Base-by-base conservation (phyloP, 2,888 invertebrate species). In the Cheilosia vulpina region DNA sequence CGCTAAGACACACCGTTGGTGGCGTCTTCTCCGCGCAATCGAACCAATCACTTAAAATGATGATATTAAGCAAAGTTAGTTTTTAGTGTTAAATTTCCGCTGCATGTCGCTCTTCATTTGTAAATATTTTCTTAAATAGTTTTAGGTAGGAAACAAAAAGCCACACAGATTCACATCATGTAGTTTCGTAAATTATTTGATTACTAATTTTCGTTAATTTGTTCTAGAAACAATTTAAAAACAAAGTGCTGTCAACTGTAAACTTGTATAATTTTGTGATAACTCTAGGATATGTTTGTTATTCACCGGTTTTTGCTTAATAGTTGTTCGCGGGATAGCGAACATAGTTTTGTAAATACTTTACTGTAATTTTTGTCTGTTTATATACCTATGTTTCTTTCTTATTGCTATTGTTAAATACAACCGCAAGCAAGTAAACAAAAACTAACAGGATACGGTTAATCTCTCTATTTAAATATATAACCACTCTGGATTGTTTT, bases 211-310 rank as follows among this genome's bases (percentile, higher is more conserved):
- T 60, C 38, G 45, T 65, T 55, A 66, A 72, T 72, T 79, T 50
- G 69, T 75, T 69, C 24, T 68, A 11, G 38, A 72, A 21, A 52
- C 50, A 68, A 52, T 13, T 15, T 17, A 58, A 34, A 5, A 55
- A 19, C 45, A 34, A 58, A 58, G 24, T 58, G 15, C 66, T 65
- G 38, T n/a, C 38, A 71, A 65, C 21, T 71, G 60, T 77, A 71
- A 71, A 73, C 43, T 50, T 78, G 57, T 79, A 79, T 79, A 73
- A 79, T 79, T 80, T 84, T 84, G 83, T 84, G 79, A 84, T 84
- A 84, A 79, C 60, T 41, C 63, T 76, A 71, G 63, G 69, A 75
- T 68, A 68, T 68, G 50, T 79, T 79, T 52, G 57, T 52, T 65
- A 57, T 57, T 43, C 41, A 66, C 53, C 21, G 43, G 55, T 77